Conservation (phyloP, 2,888 invertebrate genomes). For the Macrophya annulata region DNA sequence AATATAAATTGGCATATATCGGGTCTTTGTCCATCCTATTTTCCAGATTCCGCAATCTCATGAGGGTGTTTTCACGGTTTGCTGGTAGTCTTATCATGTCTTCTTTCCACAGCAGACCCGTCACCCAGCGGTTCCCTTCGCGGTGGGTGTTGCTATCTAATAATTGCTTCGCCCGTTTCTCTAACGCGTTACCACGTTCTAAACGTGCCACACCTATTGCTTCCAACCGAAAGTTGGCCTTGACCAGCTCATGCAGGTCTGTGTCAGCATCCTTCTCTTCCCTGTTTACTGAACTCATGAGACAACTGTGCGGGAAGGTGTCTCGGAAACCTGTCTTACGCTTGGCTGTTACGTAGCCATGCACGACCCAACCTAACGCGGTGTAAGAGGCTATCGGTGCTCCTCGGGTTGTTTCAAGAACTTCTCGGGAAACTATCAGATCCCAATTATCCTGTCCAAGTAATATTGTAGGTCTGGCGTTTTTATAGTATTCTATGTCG, state of each 20-base stretch:
- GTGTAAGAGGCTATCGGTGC: constrained; percentile 54
- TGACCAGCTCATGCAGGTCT: neutral
- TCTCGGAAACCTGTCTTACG: neutral
- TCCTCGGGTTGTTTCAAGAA: neutral
- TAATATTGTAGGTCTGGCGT: constrained; percentile 3
- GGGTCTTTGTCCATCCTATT: constrained; percentile 59
- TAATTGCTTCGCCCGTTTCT: neutral
- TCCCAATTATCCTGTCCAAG: constrained; percentile 53
- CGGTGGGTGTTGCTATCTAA: neutral
- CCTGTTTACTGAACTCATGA: too few relatives aligned
- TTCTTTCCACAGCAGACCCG: constrained; percentile 51
- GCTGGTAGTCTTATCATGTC: neutral
- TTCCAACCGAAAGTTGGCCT: constrained; percentile 15
- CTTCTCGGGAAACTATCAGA: constrained; percentile 48
- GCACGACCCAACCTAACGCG: constrained; percentile 55
- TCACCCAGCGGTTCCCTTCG: constrained; percentile 28
- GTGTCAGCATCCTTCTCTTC: neutral
- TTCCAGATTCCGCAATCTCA: constrained; percentile 56
- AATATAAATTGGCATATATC: constrained; percentile 58
- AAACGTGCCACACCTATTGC: neutral
- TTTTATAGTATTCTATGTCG: neutral
- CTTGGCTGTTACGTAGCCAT: constrained; percentile 9
- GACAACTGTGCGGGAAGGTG: neutral
- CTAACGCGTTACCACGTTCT: neutral
- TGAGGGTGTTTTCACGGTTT: constrained; percentile 21